phyloP scores from a whole-genome alignment of 2,113 vertebrate species.

The Protobothrops mucrosquamatus region DNA sequence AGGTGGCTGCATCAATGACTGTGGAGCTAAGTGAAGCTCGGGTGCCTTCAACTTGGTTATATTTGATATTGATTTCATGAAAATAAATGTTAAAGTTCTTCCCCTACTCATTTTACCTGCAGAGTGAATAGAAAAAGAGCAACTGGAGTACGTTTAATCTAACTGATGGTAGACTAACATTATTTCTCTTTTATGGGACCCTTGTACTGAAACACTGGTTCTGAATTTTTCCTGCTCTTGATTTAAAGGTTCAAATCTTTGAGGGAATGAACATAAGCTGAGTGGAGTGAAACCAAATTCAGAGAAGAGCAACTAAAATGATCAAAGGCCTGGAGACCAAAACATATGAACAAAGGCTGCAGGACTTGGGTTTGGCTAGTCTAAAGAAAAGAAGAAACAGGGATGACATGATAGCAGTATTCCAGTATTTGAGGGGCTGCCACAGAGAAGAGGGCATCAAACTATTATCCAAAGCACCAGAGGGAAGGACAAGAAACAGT shows the following conservation, averaged over 20 bases:
- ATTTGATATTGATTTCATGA: neutral
- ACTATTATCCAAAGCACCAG: too few species aligned
- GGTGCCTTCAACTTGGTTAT: neutral
- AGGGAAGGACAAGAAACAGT: too few species aligned
- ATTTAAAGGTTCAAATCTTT: neutral
- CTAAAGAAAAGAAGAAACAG: too few species aligned
- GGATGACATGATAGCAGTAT: too few species aligned
- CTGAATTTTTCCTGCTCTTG: too few species aligned
- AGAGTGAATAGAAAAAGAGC: neutral
- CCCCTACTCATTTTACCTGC: neutral
- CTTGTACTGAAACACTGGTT: neutral
- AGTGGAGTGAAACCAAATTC: neutral
- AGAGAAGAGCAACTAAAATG: too few species aligned
- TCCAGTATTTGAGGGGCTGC: too few species aligned
- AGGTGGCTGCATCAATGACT: neutral
- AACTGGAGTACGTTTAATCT: neutral
- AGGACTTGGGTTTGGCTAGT: too few species aligned
- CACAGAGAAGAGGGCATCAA: too few species aligned
- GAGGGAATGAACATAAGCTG: neutral
- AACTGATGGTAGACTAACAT: neutral
- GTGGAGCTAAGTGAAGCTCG: neutral
- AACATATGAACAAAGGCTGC: too few species aligned
- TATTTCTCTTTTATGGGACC: neutral
- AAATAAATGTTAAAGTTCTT: neutral
- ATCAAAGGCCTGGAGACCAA: too few species aligned